Evolutionary conservation across 2,113 vertebrate species (phyloP).

Genomic region (Typhlomys cinereus): DNA sequence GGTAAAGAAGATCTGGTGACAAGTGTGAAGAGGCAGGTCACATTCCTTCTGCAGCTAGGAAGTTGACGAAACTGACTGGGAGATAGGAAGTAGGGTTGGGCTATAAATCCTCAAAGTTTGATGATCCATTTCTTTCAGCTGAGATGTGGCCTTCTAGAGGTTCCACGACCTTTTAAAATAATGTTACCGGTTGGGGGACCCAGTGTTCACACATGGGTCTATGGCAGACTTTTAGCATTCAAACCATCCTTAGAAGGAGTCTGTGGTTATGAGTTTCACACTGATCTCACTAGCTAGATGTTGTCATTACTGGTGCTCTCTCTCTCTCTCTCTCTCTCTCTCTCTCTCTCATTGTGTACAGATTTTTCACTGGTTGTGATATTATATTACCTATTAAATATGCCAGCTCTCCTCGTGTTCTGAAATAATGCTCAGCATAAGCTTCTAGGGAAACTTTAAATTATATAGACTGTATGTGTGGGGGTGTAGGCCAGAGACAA

Average conservation of each 20-base stretch:
- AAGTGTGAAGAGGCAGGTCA: neutral
- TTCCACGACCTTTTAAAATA: neutral
- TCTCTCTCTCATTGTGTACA: neutral
- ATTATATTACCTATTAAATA: too few relatives aligned
- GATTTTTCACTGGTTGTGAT: neutral
- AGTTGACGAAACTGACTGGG: neutral
- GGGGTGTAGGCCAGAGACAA: too few relatives aligned
- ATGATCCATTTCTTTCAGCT: neutral
- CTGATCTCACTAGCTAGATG: neutral
- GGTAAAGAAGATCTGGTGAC: neutral
- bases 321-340: neutral
- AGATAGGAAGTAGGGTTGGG: neutral
- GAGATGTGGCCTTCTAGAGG: neutral
- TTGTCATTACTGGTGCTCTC: rapidly evolving
- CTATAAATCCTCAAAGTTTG: neutral
- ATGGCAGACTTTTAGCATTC: neutral
- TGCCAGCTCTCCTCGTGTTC: too few relatives aligned
- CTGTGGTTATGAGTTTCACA: too few relatives aligned
- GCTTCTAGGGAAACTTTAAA: too few relatives aligned
- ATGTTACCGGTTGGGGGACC: neutral
- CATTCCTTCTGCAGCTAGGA: neutral
- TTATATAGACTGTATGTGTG: too few relatives aligned
- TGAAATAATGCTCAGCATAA: too few relatives aligned
- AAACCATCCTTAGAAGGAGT: neutral
- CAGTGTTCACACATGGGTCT: neutral